Percentiles rank a stretch among this genome's conserved stretches.
Conservation (phyloP, 2,113 vertebrate species). For the Leiothrix lutea region DNA sequence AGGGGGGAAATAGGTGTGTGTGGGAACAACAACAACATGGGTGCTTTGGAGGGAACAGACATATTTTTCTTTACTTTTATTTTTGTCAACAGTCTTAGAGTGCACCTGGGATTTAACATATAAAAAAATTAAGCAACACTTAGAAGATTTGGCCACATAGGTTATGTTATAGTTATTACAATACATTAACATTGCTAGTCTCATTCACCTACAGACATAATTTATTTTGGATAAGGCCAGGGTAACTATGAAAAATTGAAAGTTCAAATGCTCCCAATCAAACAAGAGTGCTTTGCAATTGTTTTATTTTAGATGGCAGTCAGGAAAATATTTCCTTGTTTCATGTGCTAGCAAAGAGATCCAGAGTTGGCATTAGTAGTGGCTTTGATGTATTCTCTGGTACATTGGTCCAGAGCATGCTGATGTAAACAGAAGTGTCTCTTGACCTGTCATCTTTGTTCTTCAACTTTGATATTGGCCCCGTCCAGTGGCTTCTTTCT, state of each 20-base stretch:
- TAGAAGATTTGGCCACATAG: background rate
- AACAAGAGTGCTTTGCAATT: background rate
- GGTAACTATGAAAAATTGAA: background rate
- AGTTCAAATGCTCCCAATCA: background rate
- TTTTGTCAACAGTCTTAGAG: background rate
- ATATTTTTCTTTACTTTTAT: background rate
- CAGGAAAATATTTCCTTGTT: background rate
- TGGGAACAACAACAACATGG: background rate
- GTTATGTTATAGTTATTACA: background rate
- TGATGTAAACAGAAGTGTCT: conserved; percentile 43
- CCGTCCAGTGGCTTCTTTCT: conserved; percentile 24
- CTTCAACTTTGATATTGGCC: conserved; percentile 9
- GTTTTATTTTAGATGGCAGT: background rate
- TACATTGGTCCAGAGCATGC: background rate
- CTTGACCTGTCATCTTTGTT: conserved; percentile 52
- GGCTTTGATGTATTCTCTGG: conserved; percentile 25
- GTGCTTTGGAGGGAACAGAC: background rate
- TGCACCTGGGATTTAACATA: background rate
- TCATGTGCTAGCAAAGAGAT: background rate
- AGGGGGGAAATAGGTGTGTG: background rate
- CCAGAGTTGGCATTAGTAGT: background rate
- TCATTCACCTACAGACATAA: background rate
- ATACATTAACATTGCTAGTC: background rate
- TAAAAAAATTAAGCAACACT: background rate
- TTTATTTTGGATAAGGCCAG: background rate